Base-by-base conservation (phyloP, 64 coral and sea anemone species). In the Porites lutea region DNA sequence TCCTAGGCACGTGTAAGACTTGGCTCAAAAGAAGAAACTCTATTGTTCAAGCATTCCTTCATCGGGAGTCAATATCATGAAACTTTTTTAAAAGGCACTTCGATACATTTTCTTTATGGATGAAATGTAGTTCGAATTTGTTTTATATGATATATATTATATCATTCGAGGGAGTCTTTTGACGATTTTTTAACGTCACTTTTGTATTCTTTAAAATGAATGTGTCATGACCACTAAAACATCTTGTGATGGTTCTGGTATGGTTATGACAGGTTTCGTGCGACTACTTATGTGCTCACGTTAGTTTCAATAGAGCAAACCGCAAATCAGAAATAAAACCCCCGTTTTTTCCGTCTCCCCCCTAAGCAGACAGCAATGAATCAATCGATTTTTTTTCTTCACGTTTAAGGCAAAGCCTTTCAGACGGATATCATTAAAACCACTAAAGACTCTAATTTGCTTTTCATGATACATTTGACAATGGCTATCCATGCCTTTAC, bases 381-480 rank as follows among this genome's bases (percentile, higher is more conserved):
- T 13, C 18, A 84, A 70, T 20, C 46, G 2, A 52, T 63, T 52
- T 19, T 16, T 23, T 11, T 65, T n/a, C 2, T 54, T 55, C 19
- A 78, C 9, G 45, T 58, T 65, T 82, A 2, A 82, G 5, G n/a
- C 13, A 21, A 82, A 84, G 15, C 51, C 46, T 45, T 76, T 52
- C 15, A 76, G 46, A 15, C 73, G 51, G 54, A 57, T 12, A 57
- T 57, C 12, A 37, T 37, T 47, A 48, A 84, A 68, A 84, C 5
- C 20, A 63, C 23, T 51, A 47, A 51, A 19, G 44, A 16, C 13
- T 50, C 52, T 13, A 20, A 84, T 65, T 84, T 48, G 19, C 63
- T 7, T 84, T 83, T 84, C 48, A 84, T 68, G 81, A 52, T 84
- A 84, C 6, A 50, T 65, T 84, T 46, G 69, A 46, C 67, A 52